Evolutionary conservation across 1,140 invertebrate genomes (phyloP).

Genomic region (Chelonus insularis): DNA sequence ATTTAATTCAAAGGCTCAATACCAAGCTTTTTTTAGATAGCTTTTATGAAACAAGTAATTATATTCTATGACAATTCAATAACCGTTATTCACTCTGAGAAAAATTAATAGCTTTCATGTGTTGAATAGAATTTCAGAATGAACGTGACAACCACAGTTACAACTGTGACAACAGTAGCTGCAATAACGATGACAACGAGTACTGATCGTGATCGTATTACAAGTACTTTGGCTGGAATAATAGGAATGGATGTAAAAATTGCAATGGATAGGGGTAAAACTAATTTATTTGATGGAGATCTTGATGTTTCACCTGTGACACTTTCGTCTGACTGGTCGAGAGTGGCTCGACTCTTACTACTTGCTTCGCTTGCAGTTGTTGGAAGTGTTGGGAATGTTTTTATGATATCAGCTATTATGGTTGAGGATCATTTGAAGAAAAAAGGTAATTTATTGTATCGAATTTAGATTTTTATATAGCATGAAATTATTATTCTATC

Average conservation of each 20-base stretch:
- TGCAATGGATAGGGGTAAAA: slow-evolving; percentile 22
- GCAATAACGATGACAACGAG: slow-evolving; percentile 29
- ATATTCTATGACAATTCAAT: too few species aligned
- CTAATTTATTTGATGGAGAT: slow-evolving; percentile 36
- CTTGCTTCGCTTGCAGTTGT: slow-evolving; percentile 67
- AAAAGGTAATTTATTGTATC: slow-evolving; percentile 64
- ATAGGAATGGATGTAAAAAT: slow-evolving; percentile 41
- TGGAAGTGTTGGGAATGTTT: slow-evolving; percentile 75
- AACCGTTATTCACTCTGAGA: too few species aligned
- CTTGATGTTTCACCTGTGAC: slow-evolving; percentile 65
- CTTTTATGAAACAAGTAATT: too few species aligned
- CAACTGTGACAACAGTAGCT: slow-evolving; percentile 33
- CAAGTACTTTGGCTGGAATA: slow-evolving; percentile 38
- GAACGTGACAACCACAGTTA: slow-evolving; percentile 11
- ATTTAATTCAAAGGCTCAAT: too few species aligned
- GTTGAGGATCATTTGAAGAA: slow-evolving; percentile 73
- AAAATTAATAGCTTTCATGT: neutral
- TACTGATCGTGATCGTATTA: slow-evolving; percentile 23
- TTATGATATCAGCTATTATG: slow-evolving; percentile 77
- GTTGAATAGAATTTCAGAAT: neutral
- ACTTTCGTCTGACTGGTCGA: slow-evolving; percentile 69
- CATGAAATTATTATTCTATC: too few species aligned
- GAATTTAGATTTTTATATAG: too few species aligned
- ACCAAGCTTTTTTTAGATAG: too few species aligned
- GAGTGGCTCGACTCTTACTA: slow-evolving; percentile 69